Evolutionary conservation across 2,797 vertebrate species (phyloP).

Genomic region (Crenuchus spilurus): DNA sequence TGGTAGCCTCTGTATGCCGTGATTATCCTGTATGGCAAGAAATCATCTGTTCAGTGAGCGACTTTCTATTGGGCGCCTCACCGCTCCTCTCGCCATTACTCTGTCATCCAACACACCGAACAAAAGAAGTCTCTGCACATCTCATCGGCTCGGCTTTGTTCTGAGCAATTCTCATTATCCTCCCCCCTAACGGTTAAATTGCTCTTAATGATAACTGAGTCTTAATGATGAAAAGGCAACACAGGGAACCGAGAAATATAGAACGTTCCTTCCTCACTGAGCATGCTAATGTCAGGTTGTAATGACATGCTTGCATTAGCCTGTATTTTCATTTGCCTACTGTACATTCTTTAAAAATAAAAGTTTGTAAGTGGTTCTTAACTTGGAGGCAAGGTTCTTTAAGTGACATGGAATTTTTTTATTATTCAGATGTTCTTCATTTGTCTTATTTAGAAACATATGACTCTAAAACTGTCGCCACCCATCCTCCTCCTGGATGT

Average conservation of each 20-base stretch:
- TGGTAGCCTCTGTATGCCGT: constrained; percentile 55
- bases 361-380: background rate
- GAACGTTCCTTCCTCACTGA: constrained; percentile 60
- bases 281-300: constrained; percentile 25
- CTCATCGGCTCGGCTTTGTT: constrained; percentile 68
- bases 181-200: constrained; percentile 68
- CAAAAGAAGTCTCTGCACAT: constrained; percentile 73
- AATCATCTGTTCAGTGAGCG: constrained; percentile 71
- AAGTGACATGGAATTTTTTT: no score
- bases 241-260: constrained; percentile 49
- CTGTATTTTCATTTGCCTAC: background rate
- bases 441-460: no score
- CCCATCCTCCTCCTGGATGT: no score
- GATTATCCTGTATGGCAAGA: constrained; percentile 77
- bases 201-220: constrained; percentile 68
- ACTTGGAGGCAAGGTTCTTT: no score
- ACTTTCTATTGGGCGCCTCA: constrained; percentile 62
- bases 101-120: constrained; percentile 74
- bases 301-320: constrained; percentile 4
- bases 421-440: no score
- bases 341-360: background rate
- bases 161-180: constrained; percentile 67
- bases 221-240: constrained; percentile 73
- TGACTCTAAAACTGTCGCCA: no score
- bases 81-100: constrained; percentile 70